Evolutionary conservation across 2,113 vertebrate genomes (phyloP).

Genomic region (Ascaphus truei): DNA sequence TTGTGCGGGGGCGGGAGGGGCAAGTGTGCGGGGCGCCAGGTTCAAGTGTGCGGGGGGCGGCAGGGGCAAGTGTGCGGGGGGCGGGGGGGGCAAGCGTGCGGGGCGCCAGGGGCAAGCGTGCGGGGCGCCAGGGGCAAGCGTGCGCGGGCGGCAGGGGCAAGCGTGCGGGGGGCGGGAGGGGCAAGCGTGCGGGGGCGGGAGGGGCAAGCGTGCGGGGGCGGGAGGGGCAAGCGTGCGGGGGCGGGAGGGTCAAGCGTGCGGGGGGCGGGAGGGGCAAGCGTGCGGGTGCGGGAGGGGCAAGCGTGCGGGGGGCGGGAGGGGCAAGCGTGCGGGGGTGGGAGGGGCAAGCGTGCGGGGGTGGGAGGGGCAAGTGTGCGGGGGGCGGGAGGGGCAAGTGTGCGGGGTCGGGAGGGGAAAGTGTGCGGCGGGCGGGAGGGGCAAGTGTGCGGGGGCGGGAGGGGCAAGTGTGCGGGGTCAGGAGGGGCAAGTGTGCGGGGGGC

Average conservation of each 20-base stretch:
- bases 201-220: neutral
- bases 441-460: slow-evolving; percentile 83
- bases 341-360: no score
- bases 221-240: neutral
- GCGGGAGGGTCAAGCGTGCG: neutral
- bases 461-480: no score
- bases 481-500: neutral
- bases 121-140: slow-evolving; percentile 68
- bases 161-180: neutral
- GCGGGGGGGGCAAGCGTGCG: no score
- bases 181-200: neutral
- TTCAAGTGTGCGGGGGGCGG: no score
- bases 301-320: no score
- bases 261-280: neutral
- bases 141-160: no score
- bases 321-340: neutral
- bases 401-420: neutral
- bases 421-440: neutral
- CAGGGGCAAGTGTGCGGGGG: no score
- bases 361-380: neutral
- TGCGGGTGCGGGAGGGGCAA: slow-evolving; percentile 65
- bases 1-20: neutral
- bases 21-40: neutral
- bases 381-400: neutral
- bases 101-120: neutral